Evolutionary conservation across 2,113 vertebrate genomes (phyloP), one percentile per base, ranked within the genome.

Genomic region (Falcunculus frontatus): DNA sequence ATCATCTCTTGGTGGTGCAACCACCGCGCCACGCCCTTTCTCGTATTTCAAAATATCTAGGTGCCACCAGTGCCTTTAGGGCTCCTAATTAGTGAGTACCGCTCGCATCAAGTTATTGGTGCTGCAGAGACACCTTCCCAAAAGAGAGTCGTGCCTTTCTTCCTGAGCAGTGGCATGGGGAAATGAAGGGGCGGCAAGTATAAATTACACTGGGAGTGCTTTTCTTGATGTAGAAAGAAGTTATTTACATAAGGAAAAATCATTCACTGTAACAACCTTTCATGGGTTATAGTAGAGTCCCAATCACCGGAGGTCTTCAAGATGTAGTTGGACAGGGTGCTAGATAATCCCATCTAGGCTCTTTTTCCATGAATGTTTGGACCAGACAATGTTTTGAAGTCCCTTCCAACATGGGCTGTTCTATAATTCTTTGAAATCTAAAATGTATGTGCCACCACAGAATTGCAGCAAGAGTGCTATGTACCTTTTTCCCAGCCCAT

Each of bases 41-140:
- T 80, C 11, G 4, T 52, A 5, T 33, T 90, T 47, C 52, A 52
- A 79, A 59, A 26, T 35, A 29, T 4, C 27, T 32, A 23, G 7
- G 27, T 67, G 35, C 12, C 19, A 16, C 56, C 27, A 10, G 16
- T 41, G 27, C 10, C 21, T 9, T 13, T 42, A 32, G 16, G 23
- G 27, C 27, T 90, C 16, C n/a, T 26, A 12, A 37, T 6, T 33
- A 41, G 35, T 0, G 0, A 39, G 23, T 42, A 33, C 27, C 16
- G 6, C 56, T 67, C 74, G 55, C 46, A 63, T 16, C 30, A 42
- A 47, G 50, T 30, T 77, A 50, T 7, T 53, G 64, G 16, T 75
- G 64, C 56, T 70, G 39, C 9, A 19, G 10, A 55, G 53, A 41
- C 42, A 22, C 1, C 0, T 39, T 67, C 41, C 13, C 22, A 26